Evolutionary conservation across 2,888 invertebrate genomes (phyloP), one percentile per base, ranked within the genome.

Genomic region (Drosophila atripex): DNA sequence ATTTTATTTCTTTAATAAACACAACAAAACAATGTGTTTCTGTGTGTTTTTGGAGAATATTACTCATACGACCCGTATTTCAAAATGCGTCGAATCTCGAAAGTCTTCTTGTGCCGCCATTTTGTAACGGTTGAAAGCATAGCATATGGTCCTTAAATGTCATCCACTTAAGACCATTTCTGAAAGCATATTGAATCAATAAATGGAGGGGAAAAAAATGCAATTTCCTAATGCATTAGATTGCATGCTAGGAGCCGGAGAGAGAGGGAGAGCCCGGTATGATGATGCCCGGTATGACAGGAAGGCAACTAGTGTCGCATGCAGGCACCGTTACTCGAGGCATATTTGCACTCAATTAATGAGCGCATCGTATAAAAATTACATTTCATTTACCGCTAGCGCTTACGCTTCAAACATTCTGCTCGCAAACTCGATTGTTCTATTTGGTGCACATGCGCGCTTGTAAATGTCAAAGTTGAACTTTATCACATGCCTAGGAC

Each of bases 381-480:
- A 64, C 45, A 64, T 30, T 61, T 21, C 16, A 9, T 30, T 39
- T 38, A 45, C 38, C 28, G 35, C 45, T 46, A 52, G 23, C 32
- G 35, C 23, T 45, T 43, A 11, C 16, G n/a, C 30, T 59, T 12
- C 16, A 49, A 49, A 49, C 21, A 41, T n/a, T 41, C 14, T 30
- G 32, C 2, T 25, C 30, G 47, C 32, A 30, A 50, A 25, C 25
- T 41, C 39, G 32, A 52, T 53, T 63, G 43, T 59, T 39, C 32
- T 43, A 25, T n/a, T 41, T 18, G 47, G 28, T 0, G 66, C 23
- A 70, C 80, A 80, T 80, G 86, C 86, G 86, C 86, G 43, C 52
- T 64, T 74, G 46, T 66, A 76, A 80, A 80, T 82, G 80, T 74
- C 80, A 80, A 80, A 80, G 80, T 85, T 80, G 76, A 80, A 85